These are phyloP conservation scores for Glareola pratincola DNA, from an alignment of 2,113 vertebrate genomes.

Conservation along the genomic window DNA sequence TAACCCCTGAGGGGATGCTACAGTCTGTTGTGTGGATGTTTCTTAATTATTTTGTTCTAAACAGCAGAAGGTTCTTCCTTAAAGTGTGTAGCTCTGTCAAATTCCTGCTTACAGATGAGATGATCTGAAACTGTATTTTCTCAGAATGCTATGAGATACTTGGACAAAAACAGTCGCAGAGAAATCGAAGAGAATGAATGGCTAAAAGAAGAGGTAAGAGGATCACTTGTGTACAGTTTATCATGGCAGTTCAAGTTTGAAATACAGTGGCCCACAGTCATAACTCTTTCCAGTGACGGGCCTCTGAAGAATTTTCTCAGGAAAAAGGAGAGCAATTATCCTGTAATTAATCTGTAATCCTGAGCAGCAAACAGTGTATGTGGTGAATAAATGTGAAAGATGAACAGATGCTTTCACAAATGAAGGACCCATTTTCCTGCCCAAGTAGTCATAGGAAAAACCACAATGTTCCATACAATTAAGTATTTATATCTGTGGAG, in stretches of 20 bases:
- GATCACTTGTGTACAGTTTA: neutral
- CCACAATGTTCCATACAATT: neutral
- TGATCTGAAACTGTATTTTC: constrained; percentile 42
- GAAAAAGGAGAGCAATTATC: neutral
- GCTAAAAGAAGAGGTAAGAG: constrained; percentile 80
- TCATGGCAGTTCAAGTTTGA: neutral
- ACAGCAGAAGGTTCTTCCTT: neutral
- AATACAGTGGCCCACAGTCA: neutral
- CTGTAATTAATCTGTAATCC: neutral
- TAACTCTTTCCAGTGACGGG: neutral
- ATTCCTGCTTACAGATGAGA: neutral
- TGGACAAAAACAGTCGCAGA: constrained; percentile 64
- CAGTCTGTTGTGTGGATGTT: neutral
- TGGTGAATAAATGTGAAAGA: neutral
- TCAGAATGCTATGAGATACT: constrained; percentile 72
- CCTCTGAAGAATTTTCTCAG: neutral
- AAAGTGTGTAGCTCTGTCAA: neutral
- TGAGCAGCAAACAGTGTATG: neutral
- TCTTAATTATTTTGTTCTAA: constrained; percentile 21
- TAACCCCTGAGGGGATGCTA: neutral
- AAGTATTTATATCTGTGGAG: neutral
- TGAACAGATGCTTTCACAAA: neutral
- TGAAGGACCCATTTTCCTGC: neutral
- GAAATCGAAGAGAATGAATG: constrained; percentile 79
- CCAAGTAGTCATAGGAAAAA: neutral